phyloP scores from a whole-genome alignment of 2,797 vertebrate species.

The Brachyrhaphis roseni region DNA sequence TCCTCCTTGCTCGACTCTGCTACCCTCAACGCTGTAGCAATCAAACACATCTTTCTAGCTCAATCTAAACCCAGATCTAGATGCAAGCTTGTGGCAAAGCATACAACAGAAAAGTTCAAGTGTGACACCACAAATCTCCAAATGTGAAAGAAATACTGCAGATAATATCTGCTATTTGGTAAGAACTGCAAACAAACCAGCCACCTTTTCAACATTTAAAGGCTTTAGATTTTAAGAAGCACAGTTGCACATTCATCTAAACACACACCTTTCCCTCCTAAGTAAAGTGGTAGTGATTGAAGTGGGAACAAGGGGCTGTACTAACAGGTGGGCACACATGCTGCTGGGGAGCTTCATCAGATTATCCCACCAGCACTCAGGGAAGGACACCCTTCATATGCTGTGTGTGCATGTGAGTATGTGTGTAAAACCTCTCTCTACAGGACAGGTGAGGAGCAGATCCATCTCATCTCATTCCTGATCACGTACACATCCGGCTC shows the following conservation, averaged over 20 bases:
- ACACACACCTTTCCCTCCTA: constrained; percentile 32
- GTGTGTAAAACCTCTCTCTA: constrained; percentile 39
- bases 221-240: constrained; percentile 39
- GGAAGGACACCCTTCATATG: constrained; percentile 51
- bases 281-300: constrained; percentile 71
- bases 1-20: constrained; percentile 5
- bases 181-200: background rate
- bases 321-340: constrained; percentile 79
- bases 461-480: constrained; percentile 78
- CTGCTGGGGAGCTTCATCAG: constrained; percentile 70
- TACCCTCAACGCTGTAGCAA: background rate
- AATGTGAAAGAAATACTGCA: constrained; percentile 18
- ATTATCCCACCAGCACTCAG: constrained; percentile 71
- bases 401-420: constrained; percentile 9
- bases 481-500: constrained; percentile 74
- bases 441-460: constrained; percentile 74
- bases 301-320: constrained; percentile 67
- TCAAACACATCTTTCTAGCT: background rate
- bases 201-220: constrained; percentile 18
- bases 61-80: background rate
- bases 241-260: constrained; percentile 23
- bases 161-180: background rate
- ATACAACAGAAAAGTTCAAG: background rate
- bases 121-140: constrained; percentile 13
- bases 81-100: background rate